These are phyloP conservation scores for Oryctolagus cuniculus DNA, from an alignment of 2,113 vertebrate genomes.

Conservation along the genomic window DNA sequence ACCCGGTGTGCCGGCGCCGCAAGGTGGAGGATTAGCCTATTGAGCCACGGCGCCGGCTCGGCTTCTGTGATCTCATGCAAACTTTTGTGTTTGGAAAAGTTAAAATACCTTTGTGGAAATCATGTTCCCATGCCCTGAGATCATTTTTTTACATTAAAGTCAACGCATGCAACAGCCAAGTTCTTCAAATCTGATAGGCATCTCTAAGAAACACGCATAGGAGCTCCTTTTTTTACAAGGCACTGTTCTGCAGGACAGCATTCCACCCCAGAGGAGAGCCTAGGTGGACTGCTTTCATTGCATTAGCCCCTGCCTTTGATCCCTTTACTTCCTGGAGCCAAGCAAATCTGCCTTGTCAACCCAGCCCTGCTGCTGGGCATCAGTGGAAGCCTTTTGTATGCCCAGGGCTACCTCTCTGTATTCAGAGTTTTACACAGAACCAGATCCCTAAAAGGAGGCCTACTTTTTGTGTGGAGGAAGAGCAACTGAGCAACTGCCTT, in stretches of 20 bases:
- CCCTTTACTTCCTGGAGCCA: not conserved
- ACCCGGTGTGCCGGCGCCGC: no score
- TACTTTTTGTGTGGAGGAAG: not conserved
- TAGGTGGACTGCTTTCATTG: not conserved
- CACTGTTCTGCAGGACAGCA: not conserved
- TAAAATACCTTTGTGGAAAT: conserved; percentile 56
- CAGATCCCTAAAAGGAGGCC: not conserved
- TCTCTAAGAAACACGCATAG: not conserved
- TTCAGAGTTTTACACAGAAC: conserved; percentile 34
- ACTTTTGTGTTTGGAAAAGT: conserved; percentile 57
- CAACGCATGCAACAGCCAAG: not conserved
- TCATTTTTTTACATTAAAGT: conserved; percentile 57
- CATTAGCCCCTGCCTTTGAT: not conserved
- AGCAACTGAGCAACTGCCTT: not conserved
- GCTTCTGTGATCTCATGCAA: conserved; percentile 45
- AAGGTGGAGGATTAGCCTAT: no score
- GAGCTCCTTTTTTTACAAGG: conserved; percentile 24
- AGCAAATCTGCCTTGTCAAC: not conserved
- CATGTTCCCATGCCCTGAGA: not conserved
- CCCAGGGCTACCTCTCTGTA: not conserved
- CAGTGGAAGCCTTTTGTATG: not conserved
- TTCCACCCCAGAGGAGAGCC: not conserved
- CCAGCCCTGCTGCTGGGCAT: not conserved
- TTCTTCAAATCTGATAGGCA: conserved; percentile 43
- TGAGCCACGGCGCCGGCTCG: no score